These are phyloP conservation scores for Drosophila neotestacea DNA, from an alignment of 2,888 invertebrate species.

Conservation along the genomic window DNA sequence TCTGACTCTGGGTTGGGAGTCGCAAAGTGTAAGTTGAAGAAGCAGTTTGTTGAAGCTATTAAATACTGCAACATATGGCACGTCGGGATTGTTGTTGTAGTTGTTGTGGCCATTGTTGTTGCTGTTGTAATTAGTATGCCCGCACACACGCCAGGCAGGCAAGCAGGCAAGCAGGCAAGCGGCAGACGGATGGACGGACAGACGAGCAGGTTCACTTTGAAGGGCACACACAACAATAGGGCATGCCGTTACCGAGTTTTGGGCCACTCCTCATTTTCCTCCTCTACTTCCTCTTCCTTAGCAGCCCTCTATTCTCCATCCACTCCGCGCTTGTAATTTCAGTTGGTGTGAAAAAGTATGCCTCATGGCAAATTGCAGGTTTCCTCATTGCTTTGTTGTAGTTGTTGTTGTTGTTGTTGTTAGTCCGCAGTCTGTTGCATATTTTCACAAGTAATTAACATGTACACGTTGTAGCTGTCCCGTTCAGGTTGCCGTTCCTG, in stretches of 20 bases:
- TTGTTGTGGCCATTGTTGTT: constrained; percentile 29
- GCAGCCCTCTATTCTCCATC: constrained; percentile 9
- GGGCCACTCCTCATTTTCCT: constrained; percentile 14
- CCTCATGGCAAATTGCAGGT: constrained; percentile 68
- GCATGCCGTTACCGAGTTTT: constrained; percentile 31
- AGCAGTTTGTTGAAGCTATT: constrained; percentile 60
- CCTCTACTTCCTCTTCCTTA: constrained; percentile 4
- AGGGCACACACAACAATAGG: constrained; percentile 59
- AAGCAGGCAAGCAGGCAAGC: background rate
- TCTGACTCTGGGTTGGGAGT: constrained; percentile 25
- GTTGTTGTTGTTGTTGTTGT: constrained; percentile 7
- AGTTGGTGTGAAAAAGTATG: constrained; percentile 71
- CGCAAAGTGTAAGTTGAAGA: constrained; percentile 32
- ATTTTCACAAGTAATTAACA: constrained; percentile 81
- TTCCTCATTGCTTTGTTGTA: constrained; percentile 25
- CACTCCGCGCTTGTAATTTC: constrained; percentile 53
- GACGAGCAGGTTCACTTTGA: constrained; percentile 56
- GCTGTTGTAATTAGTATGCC: constrained; percentile 74
- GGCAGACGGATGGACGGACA: constrained; percentile 5
- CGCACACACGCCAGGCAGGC: constrained; percentile 50
- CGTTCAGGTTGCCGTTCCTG: constrained; percentile 43
- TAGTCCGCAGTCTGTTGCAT: constrained; percentile 71
- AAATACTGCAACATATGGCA: constrained; percentile 46
- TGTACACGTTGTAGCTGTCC: constrained; percentile 64
- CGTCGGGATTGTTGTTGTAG: constrained; percentile 33